Evolutionary conservation across 2,797 vertebrate species (phyloP), one percentile per base, ranked within the genome.

Genomic region (Crenichthys baileyi): DNA sequence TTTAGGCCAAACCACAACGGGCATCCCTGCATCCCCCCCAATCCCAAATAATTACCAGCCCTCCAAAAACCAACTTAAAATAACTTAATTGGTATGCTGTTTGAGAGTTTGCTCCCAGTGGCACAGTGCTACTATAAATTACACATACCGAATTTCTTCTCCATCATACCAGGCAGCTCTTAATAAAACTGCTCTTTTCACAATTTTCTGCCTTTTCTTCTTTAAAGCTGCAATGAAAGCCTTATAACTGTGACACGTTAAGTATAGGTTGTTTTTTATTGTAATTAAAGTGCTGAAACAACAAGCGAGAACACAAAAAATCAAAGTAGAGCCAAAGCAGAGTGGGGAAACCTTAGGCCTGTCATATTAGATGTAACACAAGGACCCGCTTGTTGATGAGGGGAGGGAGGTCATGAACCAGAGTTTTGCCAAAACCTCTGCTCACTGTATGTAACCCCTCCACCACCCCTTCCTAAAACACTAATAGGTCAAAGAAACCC

Each of bases 11-110:
- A 92, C 92, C 90, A 91, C 81, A 85, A 83, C 85, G 89, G 88
- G 88, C 92, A 81, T 92, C 93, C 87, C 85, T 85, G 88, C 92
- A 92, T 90, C 63, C 92, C 86, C 92, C 82, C 77, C 87, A 78
- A 85, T 90, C 87, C 92, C 87, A 92, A 91, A 95, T 94, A 91
- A 93, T 92, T 91, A 92, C 86, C 51, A 73, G 83, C 88, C 87
- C 86, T 84, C 86, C 75, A 88, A 88, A 93, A 93, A 91, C 91
- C 92, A 92, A 86, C 92, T 92, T 92, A 93, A 94, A 94, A 94
- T 92, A 89, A 94, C 93, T 93, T 92, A 93, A 94, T 91, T 92
- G 87, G 85, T 87, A 86, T 90, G 90, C 87, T 90, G 83, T 90
- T 93, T 93, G 84, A 91, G 85, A 92, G 83, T 77, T 90, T 89